Conservation (phyloP, 2,113 vertebrate species). For the Syngnathoides biaculeatus region DNA sequence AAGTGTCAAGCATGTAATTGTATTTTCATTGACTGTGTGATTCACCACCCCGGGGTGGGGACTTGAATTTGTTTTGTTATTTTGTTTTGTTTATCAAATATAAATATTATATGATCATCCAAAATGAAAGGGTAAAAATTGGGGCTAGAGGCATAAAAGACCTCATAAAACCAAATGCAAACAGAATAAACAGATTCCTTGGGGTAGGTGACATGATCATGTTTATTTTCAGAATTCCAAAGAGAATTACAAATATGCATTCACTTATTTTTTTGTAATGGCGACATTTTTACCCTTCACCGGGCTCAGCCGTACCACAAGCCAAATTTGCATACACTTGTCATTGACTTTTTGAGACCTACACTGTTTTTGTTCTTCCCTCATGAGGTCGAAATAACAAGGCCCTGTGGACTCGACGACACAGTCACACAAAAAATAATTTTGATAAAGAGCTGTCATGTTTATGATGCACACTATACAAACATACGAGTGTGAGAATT, state of each 20-base stretch:
- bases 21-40: conserved; percentile 55
- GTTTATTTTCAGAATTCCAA: conserved; percentile 26
- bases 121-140: conserved; percentile 38
- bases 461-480: neutral
- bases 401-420: conserved; percentile 20
- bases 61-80: conserved; percentile 35
- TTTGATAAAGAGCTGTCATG: neutral
- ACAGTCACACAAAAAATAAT: neutral
- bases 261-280: neutral
- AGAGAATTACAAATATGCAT: conserved; percentile 7
- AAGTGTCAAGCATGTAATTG: conserved; percentile 37
- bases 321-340: conserved; percentile 9
- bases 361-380: conserved; percentile 7
- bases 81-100: conserved; percentile 44
- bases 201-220: conserved; percentile 26
- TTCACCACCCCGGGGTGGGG: conserved; percentile 35
- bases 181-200: conserved; percentile 28
- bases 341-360: conserved; percentile 7
- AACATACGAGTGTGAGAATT: too few relatives aligned
- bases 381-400: conserved; percentile 28
- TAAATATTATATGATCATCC: conserved; percentile 62
- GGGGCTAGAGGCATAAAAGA: conserved; percentile 32
- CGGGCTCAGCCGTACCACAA: conserved; percentile 4
- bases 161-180: conserved; percentile 31
- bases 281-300: neutral